These are phyloP conservation scores for Zosterops pallidus DNA, from an alignment of 2,113 vertebrate species.

Conservation along the genomic window DNA sequence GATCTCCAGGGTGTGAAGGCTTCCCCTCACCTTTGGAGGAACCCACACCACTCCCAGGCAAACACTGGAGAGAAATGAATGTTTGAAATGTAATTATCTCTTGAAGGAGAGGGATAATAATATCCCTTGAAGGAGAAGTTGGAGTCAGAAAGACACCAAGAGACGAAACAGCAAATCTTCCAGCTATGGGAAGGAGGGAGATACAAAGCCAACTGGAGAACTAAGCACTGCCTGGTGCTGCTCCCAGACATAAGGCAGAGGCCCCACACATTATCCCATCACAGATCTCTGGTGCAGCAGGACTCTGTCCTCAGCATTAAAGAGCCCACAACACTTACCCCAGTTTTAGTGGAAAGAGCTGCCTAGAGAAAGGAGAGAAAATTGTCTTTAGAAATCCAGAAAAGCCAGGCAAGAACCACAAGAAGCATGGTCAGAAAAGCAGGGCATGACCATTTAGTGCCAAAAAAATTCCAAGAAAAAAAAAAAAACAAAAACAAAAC, in stretches of 20 bases:
- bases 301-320: not conserved
- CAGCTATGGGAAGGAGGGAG: not conserved
- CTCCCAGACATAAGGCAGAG: not conserved
- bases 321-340: constrained; percentile 79
- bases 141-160: not conserved
- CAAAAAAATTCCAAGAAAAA: constrained; percentile 33
- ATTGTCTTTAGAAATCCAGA: constrained; percentile 55
- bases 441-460: constrained; percentile 67
- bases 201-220: not conserved
- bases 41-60: not conserved
- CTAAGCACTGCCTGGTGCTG: not conserved
- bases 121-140: not conserved
- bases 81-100: not conserved
- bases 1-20: not conserved
- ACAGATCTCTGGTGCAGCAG: not conserved
- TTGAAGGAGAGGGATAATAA: not conserved
- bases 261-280: not conserved
- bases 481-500: not conserved
- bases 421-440: constrained; percentile 55
- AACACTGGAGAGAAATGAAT: not conserved
- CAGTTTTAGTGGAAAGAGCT: constrained; percentile 85
- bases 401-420: constrained; percentile 38
- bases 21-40: not conserved
- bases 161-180: not conserved
- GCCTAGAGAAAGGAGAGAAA: constrained; percentile 76